Evolutionary conservation across 2,113 vertebrate species (phyloP), one percentile per base, ranked within the genome.

Genomic region (Phylloscopus trochiloides): DNA sequence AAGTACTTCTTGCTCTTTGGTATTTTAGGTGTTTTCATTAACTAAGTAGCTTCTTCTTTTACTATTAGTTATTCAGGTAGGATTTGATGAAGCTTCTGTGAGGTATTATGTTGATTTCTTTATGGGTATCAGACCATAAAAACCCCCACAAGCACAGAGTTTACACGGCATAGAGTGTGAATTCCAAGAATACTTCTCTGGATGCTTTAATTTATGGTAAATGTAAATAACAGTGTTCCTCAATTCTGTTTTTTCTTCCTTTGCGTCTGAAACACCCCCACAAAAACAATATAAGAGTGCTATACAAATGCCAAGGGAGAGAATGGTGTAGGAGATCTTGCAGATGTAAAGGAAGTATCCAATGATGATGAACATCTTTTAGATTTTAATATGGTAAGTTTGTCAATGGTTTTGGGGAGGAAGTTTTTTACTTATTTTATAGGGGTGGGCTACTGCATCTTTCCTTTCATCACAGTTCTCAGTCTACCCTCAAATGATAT

Each of bases 381-480:
- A 97, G 98, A 98, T 97, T 97, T 98, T 97, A 98, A 98, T 96
- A 98, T 98, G 98, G 98, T 98, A 98, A 98, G 98, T 98, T 92
- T 88, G 59, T 50, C 24, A 32, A 14, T 83, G 90, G 54, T 92
- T 50, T 92, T 66, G 88, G 94, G 92, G 72, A 90, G 42, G 51
- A 93, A 63, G 38, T 70, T 86, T 84, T 90, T 70, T 74, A 31
- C 47, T 89, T 54, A 3, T 66, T 90, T 83, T 40, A 9, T 66
- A 63, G 66, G 45, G 24, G 51, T 31, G 45, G 72, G 67, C 68
- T 61, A 21, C 77, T 50, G 9, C 19, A 2, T 59, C 80, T 94
- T 86, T 74, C 25, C n/a, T 89, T 93, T 62, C 77, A 83, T 78
- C 63, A 63, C 43, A 72, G 14, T 86, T 68, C 72, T 74, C 51